phyloP scores from a whole-genome alignment of 2,113 vertebrate species.

The Holacanthus passer region DNA sequence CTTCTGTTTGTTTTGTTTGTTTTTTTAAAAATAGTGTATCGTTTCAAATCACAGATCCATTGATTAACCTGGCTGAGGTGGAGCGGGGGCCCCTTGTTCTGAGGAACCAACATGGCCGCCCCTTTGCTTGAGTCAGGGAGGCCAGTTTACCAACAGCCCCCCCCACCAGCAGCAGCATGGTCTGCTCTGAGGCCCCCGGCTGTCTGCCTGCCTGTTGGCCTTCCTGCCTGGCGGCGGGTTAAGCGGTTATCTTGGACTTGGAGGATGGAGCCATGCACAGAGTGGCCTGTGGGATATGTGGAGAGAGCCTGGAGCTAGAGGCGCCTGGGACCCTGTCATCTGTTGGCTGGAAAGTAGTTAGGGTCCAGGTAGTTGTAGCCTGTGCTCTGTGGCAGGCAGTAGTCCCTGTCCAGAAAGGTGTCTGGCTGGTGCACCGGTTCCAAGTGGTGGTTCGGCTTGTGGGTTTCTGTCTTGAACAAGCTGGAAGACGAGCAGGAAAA shows the following conservation, averaged over 20 bases:
- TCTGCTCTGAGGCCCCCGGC: slow-evolving; percentile 62
- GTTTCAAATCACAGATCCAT: slow-evolving; percentile 69
- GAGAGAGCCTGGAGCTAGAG: slow-evolving; percentile 74
- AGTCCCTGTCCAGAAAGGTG: slow-evolving; percentile 98
- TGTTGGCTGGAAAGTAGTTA: slow-evolving; percentile 99
- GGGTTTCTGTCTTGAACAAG: slow-evolving; percentile 94
- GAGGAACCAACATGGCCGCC: slow-evolving; percentile 83
- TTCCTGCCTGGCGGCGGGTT: slow-evolving; percentile 62
- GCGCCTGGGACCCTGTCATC: slow-evolving; percentile 91
- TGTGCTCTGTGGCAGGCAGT: slow-evolving; percentile 95
- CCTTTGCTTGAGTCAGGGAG: slow-evolving; percentile 82
- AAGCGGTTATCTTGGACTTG: slow-evolving; percentile 78
- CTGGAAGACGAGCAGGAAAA: slow-evolving; percentile 73
- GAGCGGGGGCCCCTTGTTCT: slow-evolving; percentile 64
- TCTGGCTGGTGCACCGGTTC: slow-evolving; percentile 94
- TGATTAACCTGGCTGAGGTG: slow-evolving; percentile 66
- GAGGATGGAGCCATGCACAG: slow-evolving; percentile 82
- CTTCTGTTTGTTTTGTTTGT: slow-evolving; percentile 56
- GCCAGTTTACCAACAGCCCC: slow-evolving; percentile 59
- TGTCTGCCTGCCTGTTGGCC: slow-evolving; percentile 79
- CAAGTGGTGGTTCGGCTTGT: slow-evolving; percentile 94
- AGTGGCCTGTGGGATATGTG: slow-evolving; percentile 77
- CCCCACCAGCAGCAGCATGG: slow-evolving; percentile 66
- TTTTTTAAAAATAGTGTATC: slow-evolving; percentile 72
- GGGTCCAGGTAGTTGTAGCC: slow-evolving; percentile 99